These are phyloP conservation scores for Troides aeacus DNA, from an alignment of 2,888 invertebrate genomes.

Conservation along the genomic window DNA sequence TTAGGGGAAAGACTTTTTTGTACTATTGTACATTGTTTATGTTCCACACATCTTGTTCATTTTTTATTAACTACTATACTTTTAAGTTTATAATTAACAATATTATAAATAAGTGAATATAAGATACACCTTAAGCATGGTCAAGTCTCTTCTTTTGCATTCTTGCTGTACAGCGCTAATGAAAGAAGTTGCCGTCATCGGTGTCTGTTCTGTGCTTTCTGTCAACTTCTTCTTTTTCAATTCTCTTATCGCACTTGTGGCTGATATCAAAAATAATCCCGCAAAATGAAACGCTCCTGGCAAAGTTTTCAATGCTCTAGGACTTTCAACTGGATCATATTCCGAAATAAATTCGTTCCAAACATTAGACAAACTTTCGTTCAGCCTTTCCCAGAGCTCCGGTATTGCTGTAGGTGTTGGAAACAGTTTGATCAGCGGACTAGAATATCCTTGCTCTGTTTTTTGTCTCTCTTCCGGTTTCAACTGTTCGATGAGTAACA, in stretches of 20 bases:
- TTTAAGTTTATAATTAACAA: not conserved
- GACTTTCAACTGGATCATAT: constrained; percentile 88
- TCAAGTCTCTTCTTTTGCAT: constrained; percentile 65
- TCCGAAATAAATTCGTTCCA: constrained; percentile 91
- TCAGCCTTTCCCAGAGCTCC: constrained; percentile 83
- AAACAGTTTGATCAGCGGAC: constrained; percentile 78
- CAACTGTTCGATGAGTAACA: constrained; percentile 82
- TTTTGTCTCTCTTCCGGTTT: constrained; percentile 56
- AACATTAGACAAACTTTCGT: constrained; percentile 84
- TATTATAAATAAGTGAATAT: not conserved
- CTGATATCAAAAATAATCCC: constrained; percentile 82
- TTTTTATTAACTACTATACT: no score
- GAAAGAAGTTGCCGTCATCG: constrained; percentile 68
- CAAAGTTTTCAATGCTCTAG: constrained; percentile 80
- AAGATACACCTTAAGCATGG: constrained; percentile 58
- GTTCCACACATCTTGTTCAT: no score
- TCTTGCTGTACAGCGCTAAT: constrained; percentile 62
- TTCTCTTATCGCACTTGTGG: constrained; percentile 82
- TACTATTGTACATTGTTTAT: no score
- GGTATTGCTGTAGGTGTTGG: constrained; percentile 82
- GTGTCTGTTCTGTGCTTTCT: constrained; percentile 56
- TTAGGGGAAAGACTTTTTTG: no score
- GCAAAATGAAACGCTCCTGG: constrained; percentile 81
- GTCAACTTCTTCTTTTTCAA: constrained; percentile 75
- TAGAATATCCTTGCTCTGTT: constrained; percentile 53